Percentiles rank a stretch among this genome's conserved stretches.
Conservation (phyloP, 2,797 vertebrate species). For the Enteromius unitaeniatus region DNA sequence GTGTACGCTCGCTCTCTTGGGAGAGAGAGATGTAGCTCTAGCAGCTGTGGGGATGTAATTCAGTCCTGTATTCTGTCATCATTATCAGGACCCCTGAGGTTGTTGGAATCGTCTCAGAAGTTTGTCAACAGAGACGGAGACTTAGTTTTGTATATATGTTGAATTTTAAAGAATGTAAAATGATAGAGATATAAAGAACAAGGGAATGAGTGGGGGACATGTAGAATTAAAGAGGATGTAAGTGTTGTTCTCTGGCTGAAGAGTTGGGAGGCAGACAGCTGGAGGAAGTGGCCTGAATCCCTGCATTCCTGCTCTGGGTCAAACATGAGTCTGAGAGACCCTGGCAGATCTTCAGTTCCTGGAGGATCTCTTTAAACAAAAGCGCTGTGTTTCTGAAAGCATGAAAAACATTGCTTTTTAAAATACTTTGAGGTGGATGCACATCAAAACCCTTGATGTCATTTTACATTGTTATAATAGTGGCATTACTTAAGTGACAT, state of each 20-base stretch:
- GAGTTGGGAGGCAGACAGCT: conserved; percentile 52
- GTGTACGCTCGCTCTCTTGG: conserved; percentile 62
- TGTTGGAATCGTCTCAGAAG: conserved; percentile 23
- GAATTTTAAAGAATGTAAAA: background rate
- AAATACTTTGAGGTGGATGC: background rate
- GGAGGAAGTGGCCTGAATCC: conserved; percentile 52
- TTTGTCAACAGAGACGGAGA: conserved; percentile 9
- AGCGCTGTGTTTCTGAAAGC: conserved; percentile 16
- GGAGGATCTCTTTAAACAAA: conserved; percentile 42
- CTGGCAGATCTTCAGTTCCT: conserved; percentile 38
- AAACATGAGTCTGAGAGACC: conserved; percentile 48
- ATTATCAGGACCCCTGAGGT: conserved; percentile 40
- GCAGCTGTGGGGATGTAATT: conserved; percentile 69
- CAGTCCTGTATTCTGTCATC: conserved; percentile 61
- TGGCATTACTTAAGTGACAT: background rate
- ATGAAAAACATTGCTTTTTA: background rate
- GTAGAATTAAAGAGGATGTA: conserved; percentile 20
- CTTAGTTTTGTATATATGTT: background rate
- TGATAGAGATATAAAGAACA: background rate
- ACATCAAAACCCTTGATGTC: background rate
- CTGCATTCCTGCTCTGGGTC: conserved; percentile 56
- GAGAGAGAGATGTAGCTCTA: conserved; percentile 61
- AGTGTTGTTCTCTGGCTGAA: conserved; percentile 36
- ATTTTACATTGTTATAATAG: background rate
- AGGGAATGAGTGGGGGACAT: conserved; percentile 14